Evolutionary conservation across 2,888 invertebrate species (phyloP), one percentile per base, ranked within the genome.

Genomic region (Oegoconia quadripuncta): DNA sequence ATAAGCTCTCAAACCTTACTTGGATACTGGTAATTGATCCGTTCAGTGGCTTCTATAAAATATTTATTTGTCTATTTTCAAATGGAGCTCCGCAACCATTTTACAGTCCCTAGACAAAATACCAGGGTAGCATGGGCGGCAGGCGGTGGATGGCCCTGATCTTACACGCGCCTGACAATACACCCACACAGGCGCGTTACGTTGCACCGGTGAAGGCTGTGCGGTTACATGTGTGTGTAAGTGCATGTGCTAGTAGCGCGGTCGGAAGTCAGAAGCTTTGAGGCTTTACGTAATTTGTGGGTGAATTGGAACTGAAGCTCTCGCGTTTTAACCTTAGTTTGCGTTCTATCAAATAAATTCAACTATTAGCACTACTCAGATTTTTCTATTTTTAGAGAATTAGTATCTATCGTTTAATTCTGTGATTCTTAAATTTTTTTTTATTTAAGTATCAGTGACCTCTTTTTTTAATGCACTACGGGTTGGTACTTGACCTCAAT

Each of bases 231-330:
- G 56, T 64, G 60, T 61, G 64, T 59, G 63, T 50, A 50, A 44
- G 48, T 58, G 52, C 60, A 55, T 36, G 48, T 55, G 60, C 38
- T 47, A 46, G 39, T 45, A 50, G 52, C 54, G 60, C 52, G 59
- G 64, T 65, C 61, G 62, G 62, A 51, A 70, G 64, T 67, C 70
- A 68, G 64, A 64, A 71, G 74, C 78, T 75, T 75, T 74, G 72
- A 75, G 65, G 74, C 71, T 77, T 78, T 80, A 75, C 74, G 76
- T 80, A 76, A 82, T 80, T 80, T 77, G 76, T 66, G 66, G 67
- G 61, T 71, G 71, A 72, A 79, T 78, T 74, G 68, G 63, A 76
- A n/a, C 77, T 70, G 67, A 66, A 58, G 61, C 62, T 71, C 60
- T 53, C 48, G 49, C 59, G 58, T 53, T 71, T 73, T 66, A 61